These are phyloP conservation scores for Nysson spinosus DNA, from an alignment of 2,888 invertebrate species.

Conservation along the genomic window DNA sequence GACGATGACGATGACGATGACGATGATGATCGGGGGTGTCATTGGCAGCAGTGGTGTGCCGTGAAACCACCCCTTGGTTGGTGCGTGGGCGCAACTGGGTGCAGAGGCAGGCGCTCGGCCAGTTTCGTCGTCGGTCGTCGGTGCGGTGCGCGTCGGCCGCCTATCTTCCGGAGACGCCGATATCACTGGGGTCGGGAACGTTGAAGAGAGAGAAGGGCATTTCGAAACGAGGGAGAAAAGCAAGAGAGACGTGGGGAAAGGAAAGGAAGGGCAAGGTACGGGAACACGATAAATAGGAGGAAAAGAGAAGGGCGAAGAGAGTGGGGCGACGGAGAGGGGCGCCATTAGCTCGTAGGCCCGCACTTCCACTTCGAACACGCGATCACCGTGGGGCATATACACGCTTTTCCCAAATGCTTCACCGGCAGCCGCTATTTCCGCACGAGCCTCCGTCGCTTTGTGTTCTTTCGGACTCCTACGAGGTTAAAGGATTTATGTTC, in stretches of 20 bases:
- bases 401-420: conserved; percentile 41
- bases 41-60: no score
- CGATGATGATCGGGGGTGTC: no score
- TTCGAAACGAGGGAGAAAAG: neutral
- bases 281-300: neutral
- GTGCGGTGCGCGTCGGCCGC: conserved; percentile 1
- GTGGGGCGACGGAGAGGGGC: conserved; percentile 27
- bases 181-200: conserved; percentile 7
- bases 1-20: no score
- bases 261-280: neutral
- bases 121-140: conserved; percentile 7
- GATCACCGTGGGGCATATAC: conserved; percentile 41
- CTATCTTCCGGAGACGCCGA: conserved; percentile 18
- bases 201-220: neutral
- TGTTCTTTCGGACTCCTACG: no score
- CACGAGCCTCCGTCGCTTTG: no score
- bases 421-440: conserved; percentile 41
- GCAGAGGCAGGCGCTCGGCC: neutral
- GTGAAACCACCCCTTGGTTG: neutral
- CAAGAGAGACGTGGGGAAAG: neutral
- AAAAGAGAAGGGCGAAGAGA: conserved; percentile 8
- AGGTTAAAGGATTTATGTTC: no score
- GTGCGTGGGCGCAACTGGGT: no score
- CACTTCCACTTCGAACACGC: conserved; percentile 46
- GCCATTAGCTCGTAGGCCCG: conserved; percentile 36